Evolutionary conservation across 2,888 invertebrate genomes (phyloP), one percentile per base, ranked within the genome.

Genomic region (Acleris sparsana): DNA sequence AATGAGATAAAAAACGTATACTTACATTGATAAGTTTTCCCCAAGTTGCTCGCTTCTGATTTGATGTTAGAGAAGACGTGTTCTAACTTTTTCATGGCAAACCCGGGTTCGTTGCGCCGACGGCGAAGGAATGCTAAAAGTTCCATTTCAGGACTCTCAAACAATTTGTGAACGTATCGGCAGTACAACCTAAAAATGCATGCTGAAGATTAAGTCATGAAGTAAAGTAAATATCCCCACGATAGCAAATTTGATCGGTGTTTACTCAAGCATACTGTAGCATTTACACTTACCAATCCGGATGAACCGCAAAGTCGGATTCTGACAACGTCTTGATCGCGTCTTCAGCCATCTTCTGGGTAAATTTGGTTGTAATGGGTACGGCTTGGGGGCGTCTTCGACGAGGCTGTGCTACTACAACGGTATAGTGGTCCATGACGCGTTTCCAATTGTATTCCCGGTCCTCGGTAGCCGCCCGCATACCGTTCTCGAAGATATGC

Each of bases 11-110:
- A 11, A 3, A 39, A 39, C 3, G 39, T 11, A n/a, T 64, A 83
- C 86, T 75, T 53, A 91, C 92, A 92, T 63, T 88, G 87, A 67
- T 92, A 92, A 2, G 88, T 84, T 74, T 87, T 88, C 53, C 89
- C 86, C 43, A 88, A 71, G 33, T 89, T 74, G 3, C 82, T 80
- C 0, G 87, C 62, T 29, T 60, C 60, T 29, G 61, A 86, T 3
- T 80, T 80, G 18, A 91, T 82, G 0, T 87, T 85, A 1, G 86
- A 83, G 72, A 87, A 89, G 2, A 75, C 66, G 63, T 90, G 83
- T 48, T 80, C 82, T 0, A 88, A 80, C 57, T 86, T 87, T 61
- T 83, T 79, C 86, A 85, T 85, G 0, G 76, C 72, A 57, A 92
- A 92, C 67, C 85, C 79, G 0, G 83, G 71, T 46, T 91, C 90